Percentiles rank a stretch among this genome's conserved stretches.
phyloP scores from a whole-genome alignment of 30 jellyfish, hydroid and myxozoan species.

The Cassiopea andromeda region DNA sequence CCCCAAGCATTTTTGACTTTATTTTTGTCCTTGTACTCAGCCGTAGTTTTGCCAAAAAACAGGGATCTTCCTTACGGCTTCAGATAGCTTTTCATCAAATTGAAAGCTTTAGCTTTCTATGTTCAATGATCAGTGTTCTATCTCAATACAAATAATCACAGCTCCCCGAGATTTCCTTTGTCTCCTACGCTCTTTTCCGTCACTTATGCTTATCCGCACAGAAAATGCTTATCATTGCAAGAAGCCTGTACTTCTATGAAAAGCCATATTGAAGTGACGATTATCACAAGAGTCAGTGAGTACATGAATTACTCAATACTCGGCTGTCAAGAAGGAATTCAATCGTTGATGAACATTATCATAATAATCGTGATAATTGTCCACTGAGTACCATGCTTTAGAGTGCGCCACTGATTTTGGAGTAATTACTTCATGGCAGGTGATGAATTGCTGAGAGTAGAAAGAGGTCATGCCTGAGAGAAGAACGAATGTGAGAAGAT shows the following conservation, averaged over 20 bases:
- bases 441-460: too few relatives aligned
- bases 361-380: constrained; percentile 37
- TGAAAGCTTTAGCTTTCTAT: constrained; percentile 27
- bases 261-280: constrained; percentile 15
- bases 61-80: constrained; percentile 42
- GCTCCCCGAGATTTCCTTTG: not conserved
- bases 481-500: too few relatives aligned
- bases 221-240: not conserved
- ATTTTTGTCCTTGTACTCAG: constrained; percentile 29
- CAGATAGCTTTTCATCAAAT: constrained; percentile 48
- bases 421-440: too few relatives aligned
- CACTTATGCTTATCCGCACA: not conserved
- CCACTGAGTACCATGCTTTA: constrained; percentile 53
- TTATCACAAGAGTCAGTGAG: not conserved
- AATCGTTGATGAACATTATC: constrained; percentile 33
- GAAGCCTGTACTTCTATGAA: not conserved
- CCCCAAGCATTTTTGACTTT: constrained; percentile 38
- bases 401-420: too few relatives aligned
- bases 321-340: constrained; percentile 19
- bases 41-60: constrained; percentile 21
- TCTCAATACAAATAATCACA: not conserved
- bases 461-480: too few relatives aligned
- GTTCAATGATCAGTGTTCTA: not conserved
- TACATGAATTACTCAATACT: constrained; percentile 6
- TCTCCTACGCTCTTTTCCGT: not conserved